phyloP scores from a whole-genome alignment of 2,888 invertebrate genomes.

The Schizaphis graminum region DNA sequence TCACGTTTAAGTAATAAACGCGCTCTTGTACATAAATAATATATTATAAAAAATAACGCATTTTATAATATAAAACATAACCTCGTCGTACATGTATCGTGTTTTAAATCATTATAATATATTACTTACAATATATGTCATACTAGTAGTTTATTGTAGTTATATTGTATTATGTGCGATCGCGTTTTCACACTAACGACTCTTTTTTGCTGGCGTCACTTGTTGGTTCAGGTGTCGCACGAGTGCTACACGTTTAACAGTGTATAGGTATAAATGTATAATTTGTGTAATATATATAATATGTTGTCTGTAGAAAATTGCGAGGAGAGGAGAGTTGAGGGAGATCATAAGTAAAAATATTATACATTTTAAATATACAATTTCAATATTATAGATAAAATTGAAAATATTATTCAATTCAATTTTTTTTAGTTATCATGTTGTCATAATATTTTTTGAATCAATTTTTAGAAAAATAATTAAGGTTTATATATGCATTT shows the following conservation, averaged over 20 bases:
- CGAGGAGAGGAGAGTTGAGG: too few species aligned
- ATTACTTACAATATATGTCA: not conserved
- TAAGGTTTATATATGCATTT: too few species aligned
- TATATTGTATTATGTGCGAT: not conserved
- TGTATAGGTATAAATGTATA: not conserved
- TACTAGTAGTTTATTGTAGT: not conserved
- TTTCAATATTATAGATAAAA: too few species aligned
- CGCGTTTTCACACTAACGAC: not conserved
- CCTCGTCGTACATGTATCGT: not conserved
- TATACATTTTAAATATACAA: too few species aligned
- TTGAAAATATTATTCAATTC: too few species aligned
- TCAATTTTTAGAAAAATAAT: too few species aligned
- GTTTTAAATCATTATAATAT: slow-evolving; percentile 5
- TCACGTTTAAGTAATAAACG: not conserved
- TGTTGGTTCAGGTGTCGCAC: slow-evolving; percentile 57
- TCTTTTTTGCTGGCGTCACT: slow-evolving; percentile 44
- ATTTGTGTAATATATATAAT: too few species aligned
- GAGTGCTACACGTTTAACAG: not conserved
- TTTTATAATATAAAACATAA: not conserved
- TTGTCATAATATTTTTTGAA: too few species aligned
- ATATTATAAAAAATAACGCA: not conserved
- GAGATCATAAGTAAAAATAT: too few species aligned
- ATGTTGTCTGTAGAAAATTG: too few species aligned
- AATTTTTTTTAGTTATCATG: too few species aligned
- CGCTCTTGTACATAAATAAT: not conserved